A percentile compares a stretch with the other conserved stretches of the same genome.
Conservation (phyloP, 2,113 vertebrate genomes). For the Urocynchramus pylzowi region DNA sequence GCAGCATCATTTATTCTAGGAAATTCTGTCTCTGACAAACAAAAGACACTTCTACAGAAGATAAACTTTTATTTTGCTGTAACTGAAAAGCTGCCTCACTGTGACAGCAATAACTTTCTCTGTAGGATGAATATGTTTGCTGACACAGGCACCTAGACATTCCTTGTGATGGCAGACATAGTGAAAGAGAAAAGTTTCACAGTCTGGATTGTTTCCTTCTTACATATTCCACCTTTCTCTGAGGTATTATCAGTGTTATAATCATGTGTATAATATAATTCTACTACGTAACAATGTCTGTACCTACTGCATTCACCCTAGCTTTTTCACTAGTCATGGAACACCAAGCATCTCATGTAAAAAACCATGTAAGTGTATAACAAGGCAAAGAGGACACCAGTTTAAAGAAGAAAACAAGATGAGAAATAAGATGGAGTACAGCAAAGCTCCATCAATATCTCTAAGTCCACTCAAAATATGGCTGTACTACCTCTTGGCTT, state of each 20-base stretch:
- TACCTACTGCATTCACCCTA: not conserved
- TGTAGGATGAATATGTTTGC: not conserved
- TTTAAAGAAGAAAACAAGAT: not conserved
- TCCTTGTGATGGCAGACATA: not conserved
- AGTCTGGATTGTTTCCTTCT: not conserved
- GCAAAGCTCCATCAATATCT: not conserved
- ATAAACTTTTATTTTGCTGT: slow-evolving; percentile 26
- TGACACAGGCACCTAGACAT: not conserved
- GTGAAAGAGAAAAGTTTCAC: not conserved
- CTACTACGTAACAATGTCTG: not conserved
- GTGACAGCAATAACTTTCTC: not conserved
- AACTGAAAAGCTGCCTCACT: not conserved
- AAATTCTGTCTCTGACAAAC: slow-evolving; percentile 17
- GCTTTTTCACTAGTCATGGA: not conserved
- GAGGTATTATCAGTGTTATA: not conserved
- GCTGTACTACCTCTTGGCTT: not conserved
- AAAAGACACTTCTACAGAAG: slow-evolving; percentile 14
- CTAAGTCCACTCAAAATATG: not conserved
- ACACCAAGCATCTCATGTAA: not conserved
- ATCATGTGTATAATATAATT: not conserved
- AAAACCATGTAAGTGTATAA: not conserved
- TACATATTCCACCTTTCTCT: not conserved
- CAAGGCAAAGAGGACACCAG: not conserved
- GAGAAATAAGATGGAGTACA: not conserved
- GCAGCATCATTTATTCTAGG: slow-evolving; percentile 32